Conservation (phyloP, 1,140 invertebrate species). For the Melipona quadrifasciata region DNA sequence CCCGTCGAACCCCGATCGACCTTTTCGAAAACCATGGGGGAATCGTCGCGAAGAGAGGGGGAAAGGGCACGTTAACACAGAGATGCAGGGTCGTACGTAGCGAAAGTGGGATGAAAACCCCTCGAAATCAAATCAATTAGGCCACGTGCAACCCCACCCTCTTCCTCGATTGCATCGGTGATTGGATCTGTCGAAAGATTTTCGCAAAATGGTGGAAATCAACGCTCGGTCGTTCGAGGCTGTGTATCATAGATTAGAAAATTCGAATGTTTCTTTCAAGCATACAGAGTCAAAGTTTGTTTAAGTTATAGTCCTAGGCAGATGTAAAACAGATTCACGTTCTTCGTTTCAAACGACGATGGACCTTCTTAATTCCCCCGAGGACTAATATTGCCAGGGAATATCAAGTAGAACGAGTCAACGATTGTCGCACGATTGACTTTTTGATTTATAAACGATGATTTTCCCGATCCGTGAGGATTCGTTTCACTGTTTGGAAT, state of each 20-base stretch:
- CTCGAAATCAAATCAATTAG: constrained; percentile 77
- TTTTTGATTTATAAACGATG: background rate
- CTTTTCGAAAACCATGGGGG: constrained; percentile 59
- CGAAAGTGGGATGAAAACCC: constrained; percentile 73
- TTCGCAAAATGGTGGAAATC: constrained; percentile 72
- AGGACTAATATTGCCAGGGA: background rate
- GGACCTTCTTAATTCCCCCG: background rate
- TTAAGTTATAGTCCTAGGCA: background rate
- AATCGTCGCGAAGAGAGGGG: constrained; percentile 12
- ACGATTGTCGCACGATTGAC: background rate
- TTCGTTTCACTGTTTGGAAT: background rate
- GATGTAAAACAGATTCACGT: background rate
- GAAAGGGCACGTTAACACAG: constrained; percentile 38
- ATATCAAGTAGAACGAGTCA: background rate
- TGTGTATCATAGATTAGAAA: no score
- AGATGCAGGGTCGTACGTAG: constrained; percentile 58
- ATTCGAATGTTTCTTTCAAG: no score
- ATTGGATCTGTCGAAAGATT: constrained; percentile 65
- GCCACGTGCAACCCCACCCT: constrained; percentile 64
- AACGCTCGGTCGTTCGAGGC: background rate
- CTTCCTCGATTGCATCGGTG: constrained; percentile 33
- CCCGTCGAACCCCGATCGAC: constrained; percentile 41
- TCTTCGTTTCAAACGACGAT: background rate
- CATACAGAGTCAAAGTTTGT: background rate
- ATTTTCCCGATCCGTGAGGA: background rate